Conservation (phyloP, 2,888 invertebrate genomes). For the Pandemis corylana region DNA sequence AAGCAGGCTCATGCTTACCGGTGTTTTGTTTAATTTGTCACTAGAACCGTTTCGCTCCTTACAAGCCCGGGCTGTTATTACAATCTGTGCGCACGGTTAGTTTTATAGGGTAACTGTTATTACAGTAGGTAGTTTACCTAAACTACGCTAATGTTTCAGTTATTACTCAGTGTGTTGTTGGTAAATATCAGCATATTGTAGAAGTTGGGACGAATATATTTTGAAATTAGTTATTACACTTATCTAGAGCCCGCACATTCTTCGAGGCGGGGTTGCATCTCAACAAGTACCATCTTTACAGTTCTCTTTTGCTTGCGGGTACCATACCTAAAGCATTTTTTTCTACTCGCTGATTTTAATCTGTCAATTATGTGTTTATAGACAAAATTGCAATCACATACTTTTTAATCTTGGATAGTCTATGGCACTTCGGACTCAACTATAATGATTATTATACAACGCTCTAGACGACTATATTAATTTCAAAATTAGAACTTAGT, state of each 20-base stretch:
- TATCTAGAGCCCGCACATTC: neutral
- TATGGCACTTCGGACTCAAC: no score
- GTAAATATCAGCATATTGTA: neutral
- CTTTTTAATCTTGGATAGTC: no score
- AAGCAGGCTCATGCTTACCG: conserved; percentile 57
- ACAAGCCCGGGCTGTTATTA: conserved; percentile 46
- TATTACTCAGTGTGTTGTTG: conserved; percentile 20
- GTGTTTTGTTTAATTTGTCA: conserved; percentile 60
- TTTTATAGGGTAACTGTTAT: conserved; percentile 43
- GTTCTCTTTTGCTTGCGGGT: neutral
- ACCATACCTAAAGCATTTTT: neutral
- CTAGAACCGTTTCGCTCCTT: conserved; percentile 44
- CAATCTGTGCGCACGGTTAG: conserved; percentile 49
- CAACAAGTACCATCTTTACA: neutral
- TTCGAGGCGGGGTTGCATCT: neutral
- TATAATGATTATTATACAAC: no score
- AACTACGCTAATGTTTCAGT: conserved; percentile 24
- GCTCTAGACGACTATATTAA: no score
- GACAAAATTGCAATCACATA: no score
- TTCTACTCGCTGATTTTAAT: no score
- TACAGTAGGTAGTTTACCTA: conserved; percentile 29
- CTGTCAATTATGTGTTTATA: no score
- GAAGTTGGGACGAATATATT: neutral
- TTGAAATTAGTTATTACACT: neutral
- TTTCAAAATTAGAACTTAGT: no score